phyloP scores from a whole-genome alignment of 1,140 invertebrate genomes.

The Achroia grisella region DNA sequence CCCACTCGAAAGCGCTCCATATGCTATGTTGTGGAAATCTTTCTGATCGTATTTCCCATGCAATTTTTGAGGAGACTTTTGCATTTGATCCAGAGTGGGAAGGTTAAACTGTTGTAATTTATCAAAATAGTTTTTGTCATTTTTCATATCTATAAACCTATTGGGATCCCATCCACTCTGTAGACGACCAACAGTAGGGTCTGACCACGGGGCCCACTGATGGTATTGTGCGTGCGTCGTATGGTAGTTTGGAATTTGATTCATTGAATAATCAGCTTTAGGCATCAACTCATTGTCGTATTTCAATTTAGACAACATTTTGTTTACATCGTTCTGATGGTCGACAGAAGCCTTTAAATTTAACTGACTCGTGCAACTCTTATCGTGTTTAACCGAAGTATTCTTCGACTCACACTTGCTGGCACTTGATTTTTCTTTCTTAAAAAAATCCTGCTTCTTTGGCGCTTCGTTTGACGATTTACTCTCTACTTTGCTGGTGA shows the following conservation, averaged over 20 bases:
- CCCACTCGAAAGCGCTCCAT: slow-evolving; percentile 56
- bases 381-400: slow-evolving; percentile 61
- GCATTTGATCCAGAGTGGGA: slow-evolving; percentile 72
- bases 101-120: slow-evolving; percentile 74
- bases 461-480: slow-evolving; percentile 53
- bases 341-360: slow-evolving; percentile 38
- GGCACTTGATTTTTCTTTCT: slow-evolving; percentile 65
- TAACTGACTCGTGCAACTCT: slow-evolving; percentile 45
- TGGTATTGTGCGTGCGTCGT: slow-evolving; percentile 74
- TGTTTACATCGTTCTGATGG: slow-evolving; percentile 64
- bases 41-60: slow-evolving; percentile 67
- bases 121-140: slow-evolving; percentile 67
- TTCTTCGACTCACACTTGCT: slow-evolving; percentile 62
- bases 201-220: slow-evolving; percentile 76
- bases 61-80: slow-evolving; percentile 69
- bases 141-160: slow-evolving; percentile 62
- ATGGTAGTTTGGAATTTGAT: slow-evolving; percentile 77
- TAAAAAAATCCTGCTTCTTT: slow-evolving; percentile 72
- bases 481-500: slow-evolving; percentile 56
- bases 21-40: slow-evolving; percentile 68
- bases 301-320: slow-evolving; percentile 73
- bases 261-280: slow-evolving; percentile 73
- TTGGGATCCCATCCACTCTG: slow-evolving; percentile 68
- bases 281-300: slow-evolving; percentile 72
- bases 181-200: slow-evolving; percentile 51